Evolutionary conservation across 1,140 invertebrate genomes (phyloP).

Genomic region (Drosophila ficusphila): DNA sequence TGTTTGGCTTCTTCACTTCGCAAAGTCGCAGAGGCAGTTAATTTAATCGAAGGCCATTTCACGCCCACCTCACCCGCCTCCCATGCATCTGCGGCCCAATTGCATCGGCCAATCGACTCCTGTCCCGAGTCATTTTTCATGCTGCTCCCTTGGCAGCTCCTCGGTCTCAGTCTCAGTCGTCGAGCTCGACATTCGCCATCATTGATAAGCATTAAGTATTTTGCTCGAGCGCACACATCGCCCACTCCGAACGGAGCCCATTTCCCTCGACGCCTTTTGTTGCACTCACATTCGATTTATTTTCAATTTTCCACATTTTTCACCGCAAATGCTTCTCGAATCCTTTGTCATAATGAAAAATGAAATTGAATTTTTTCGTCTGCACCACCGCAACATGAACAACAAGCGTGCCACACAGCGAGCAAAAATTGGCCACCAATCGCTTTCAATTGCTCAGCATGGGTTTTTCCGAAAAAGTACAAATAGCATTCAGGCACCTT

Average conservation of each 20-base stretch:
- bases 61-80: conserved; percentile 68
- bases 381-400: conserved; percentile 51
- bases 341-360: conserved; percentile 79
- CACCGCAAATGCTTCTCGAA: conserved; percentile 52
- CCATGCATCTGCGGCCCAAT: conserved; percentile 53
- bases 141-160: conserved; percentile 44
- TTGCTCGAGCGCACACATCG: conserved; percentile 66
- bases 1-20: background rate
- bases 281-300: conserved; percentile 82
- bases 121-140: conserved; percentile 66
- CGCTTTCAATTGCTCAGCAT: background rate
- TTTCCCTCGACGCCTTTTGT: conserved; percentile 58
- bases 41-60: conserved; percentile 69
- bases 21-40: no score
- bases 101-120: conserved; percentile 51
- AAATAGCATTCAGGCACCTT: no score
- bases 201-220: conserved; percentile 78
- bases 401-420: conserved; percentile 19
- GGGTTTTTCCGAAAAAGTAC: background rate
- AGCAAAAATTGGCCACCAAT: conserved; percentile 11
- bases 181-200: conserved; percentile 45
- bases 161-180: conserved; percentile 19
- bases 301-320: conserved; percentile 82
- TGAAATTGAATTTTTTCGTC: conserved; percentile 80
- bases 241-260: conserved; percentile 13